phyloP scores from a whole-genome alignment of 2,113 vertebrate genomes.

The Python bivittatus region DNA sequence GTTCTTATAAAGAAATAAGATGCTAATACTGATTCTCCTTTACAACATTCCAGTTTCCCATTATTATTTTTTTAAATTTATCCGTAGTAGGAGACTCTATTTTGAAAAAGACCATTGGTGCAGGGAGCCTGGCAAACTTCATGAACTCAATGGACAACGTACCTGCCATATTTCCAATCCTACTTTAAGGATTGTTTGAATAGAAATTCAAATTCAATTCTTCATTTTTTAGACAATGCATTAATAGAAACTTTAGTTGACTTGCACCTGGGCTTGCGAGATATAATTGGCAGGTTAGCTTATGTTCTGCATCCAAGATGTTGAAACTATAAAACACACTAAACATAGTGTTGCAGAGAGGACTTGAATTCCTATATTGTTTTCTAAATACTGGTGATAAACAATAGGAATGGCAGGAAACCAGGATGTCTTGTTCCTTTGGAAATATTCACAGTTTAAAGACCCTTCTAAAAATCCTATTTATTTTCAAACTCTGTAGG shows the following conservation, averaged over 20 bases:
- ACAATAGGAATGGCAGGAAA: not conserved
- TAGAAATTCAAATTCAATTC: not conserved
- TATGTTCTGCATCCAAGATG: not conserved
- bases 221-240: not conserved
- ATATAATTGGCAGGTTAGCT: not conserved
- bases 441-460: not conserved
- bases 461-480: not conserved
- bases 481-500: not conserved
- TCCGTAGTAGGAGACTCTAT: not conserved
- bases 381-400: not conserved
- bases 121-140: not conserved
- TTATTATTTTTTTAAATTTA: not conserved
- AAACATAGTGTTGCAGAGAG: not conserved
- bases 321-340: not conserved
- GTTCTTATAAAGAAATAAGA: not conserved
- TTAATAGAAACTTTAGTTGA: not conserved
- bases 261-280: not conserved
- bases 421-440: not conserved
- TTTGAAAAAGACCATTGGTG: not conserved
- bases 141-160: not conserved
- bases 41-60: not conserved
- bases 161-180: not conserved
- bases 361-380: not conserved
- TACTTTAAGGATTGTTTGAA: not conserved
- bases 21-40: not conserved